Evolutionary conservation across 2,888 invertebrate genomes (phyloP).

Genomic region (Protodeltote pygarga): DNA sequence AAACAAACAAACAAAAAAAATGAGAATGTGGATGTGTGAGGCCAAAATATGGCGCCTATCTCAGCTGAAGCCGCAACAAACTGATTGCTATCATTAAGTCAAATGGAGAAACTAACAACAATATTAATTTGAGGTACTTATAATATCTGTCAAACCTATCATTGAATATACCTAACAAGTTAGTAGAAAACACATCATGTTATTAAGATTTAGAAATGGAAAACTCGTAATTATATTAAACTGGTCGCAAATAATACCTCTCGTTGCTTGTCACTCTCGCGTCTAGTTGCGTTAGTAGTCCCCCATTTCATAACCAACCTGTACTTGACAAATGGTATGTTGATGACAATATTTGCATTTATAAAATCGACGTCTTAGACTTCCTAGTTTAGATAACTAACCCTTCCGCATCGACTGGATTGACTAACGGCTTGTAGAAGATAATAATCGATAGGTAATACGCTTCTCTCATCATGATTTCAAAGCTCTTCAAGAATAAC

Average conservation of each 20-base stretch:
- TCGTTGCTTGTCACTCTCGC: constrained; percentile 16
- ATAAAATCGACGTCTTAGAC: constrained; percentile 3
- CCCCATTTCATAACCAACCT: constrained; percentile 1
- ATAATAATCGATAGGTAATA: constrained; percentile 14
- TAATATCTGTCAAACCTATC: constrained; percentile 19
- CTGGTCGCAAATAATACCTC: constrained; percentile 11
- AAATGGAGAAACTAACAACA: constrained; percentile 34
- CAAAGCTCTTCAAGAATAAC: constrained; percentile 1
- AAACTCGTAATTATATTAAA: constrained; percentile 21
- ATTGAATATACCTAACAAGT: constrained; percentile 25
- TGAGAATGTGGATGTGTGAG: too few species aligned
- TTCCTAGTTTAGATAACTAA: constrained; percentile 12
- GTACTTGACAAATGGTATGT: constrained; percentile 5
- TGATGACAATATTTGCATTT: constrained; percentile 12
- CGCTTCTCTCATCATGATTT: constrained; percentile 9
- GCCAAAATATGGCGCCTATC: too few species aligned
- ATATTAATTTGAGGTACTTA: constrained; percentile 5
- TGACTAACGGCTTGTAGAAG: constrained; percentile 4
- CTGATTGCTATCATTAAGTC: constrained; percentile 18
- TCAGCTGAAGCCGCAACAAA: too few species aligned
- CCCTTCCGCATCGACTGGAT: constrained; percentile 8
- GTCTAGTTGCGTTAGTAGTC: constrained; percentile 6
- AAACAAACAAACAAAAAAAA: too few species aligned
- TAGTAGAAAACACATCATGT: constrained; percentile 1
- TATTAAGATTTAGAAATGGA: constrained; percentile 28